phyloP scores from a whole-genome alignment of 2,888 invertebrate genomes.

The Cephus nigrinus region DNA sequence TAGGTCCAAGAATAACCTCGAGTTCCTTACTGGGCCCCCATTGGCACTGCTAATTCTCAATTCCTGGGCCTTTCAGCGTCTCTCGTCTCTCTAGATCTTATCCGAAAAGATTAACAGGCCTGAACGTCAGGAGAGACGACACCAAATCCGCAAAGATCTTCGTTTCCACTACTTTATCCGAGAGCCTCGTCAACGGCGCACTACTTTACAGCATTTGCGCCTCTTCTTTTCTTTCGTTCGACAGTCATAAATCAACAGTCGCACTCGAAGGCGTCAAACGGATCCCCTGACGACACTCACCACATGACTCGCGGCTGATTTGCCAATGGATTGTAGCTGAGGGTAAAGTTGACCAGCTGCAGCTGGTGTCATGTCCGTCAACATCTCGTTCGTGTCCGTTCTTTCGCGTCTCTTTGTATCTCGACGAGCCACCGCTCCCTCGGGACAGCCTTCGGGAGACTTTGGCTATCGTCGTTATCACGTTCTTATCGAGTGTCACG shows the following conservation, averaged over 20 bases:
- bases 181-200: not conserved
- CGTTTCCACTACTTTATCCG: not conserved
- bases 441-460: not conserved
- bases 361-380: conserved; percentile 66
- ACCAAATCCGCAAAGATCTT: not conserved
- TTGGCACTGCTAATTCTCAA: not conserved
- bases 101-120: not conserved
- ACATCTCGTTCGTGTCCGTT: conserved; percentile 47
- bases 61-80: not conserved
- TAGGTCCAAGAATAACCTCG: not conserved
- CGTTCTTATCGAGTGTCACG: conserved; percentile 10
- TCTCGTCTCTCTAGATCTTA: not conserved
- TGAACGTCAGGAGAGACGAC: not conserved
- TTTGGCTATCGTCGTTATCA: not conserved
- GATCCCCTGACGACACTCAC: conserved; percentile 49
- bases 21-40: not conserved
- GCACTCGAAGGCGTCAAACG: conserved; percentile 1
- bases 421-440: not conserved
- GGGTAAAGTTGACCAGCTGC: conserved; percentile 66
- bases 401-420: conserved; percentile 8
- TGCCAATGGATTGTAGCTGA: conserved; percentile 63
- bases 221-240: not conserved
- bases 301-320: conserved; percentile 64
- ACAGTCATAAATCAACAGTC: not conserved
- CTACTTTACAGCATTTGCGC: not conserved